Evolutionary conservation across 2,113 vertebrate genomes (phyloP).

Genomic region (Neotoma lepida): DNA sequence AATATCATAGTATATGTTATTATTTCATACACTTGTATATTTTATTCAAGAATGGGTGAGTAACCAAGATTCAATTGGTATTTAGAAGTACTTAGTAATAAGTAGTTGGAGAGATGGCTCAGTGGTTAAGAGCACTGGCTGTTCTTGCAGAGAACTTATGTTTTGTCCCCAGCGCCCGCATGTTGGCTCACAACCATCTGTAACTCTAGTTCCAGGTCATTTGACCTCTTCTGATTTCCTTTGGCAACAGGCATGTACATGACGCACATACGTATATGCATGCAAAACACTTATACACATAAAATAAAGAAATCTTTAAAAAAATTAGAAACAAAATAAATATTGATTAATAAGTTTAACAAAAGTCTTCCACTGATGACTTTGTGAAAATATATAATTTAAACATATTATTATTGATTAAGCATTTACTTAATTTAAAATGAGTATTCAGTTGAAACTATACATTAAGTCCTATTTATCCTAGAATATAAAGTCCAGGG

Average conservation of each 20-base stretch:
- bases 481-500: background rate
- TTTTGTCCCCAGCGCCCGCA: background rate
- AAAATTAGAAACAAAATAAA: background rate
- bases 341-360: background rate
- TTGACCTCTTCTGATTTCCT: background rate
- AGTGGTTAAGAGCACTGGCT: background rate
- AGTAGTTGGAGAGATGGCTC: background rate
- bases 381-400: slow-evolving; percentile 27
- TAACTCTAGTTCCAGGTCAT: background rate
- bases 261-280: no score
- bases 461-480: background rate
- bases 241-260: background rate
- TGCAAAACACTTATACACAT: no score
- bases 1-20: background rate
- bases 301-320: background rate
- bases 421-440: slow-evolving; percentile 40
- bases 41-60: slow-evolving; percentile 31
- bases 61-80: slow-evolving; percentile 42
- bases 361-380: background rate
- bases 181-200: background rate
- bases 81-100: slow-evolving; percentile 38
- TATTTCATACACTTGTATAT: background rate
- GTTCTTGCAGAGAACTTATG: background rate
- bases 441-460: slow-evolving; percentile 10
- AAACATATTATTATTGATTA: slow-evolving; percentile 31